These are phyloP conservation scores for Callopanchax toddi DNA, from an alignment of 2,113 vertebrate genomes.

Conservation along the genomic window DNA sequence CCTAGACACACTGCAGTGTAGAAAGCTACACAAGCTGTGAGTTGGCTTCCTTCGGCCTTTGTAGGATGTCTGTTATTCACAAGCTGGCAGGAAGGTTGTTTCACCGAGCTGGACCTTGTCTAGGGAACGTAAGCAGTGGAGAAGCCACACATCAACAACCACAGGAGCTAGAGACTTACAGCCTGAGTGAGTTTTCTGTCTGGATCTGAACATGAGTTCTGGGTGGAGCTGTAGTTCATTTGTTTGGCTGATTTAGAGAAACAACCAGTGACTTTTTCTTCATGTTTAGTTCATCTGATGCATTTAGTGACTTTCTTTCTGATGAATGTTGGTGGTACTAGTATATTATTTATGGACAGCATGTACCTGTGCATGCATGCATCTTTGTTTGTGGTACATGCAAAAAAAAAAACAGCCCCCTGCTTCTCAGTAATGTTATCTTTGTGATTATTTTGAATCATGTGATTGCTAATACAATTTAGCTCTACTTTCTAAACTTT, in stretches of 20 bases:
- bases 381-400: neutral
- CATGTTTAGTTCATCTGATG: conserved; percentile 7
- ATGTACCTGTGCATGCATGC: neutral
- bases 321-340: neutral
- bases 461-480: conserved; percentile 3
- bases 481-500: neutral
- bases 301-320: conserved; percentile 23
- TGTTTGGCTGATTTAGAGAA: conserved; percentile 25
- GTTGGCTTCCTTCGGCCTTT: conserved; percentile 29
- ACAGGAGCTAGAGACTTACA: conserved; percentile 72
- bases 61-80: conserved; percentile 77
- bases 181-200: conserved; percentile 74
- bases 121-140: conserved; percentile 61
- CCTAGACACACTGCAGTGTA: conserved; percentile 23
- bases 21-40: conserved; percentile 24
- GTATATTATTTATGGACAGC: conserved; percentile 5
- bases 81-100: conserved; percentile 78
- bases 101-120: conserved; percentile 70
- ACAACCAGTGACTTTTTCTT: conserved; percentile 9
- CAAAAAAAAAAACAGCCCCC: neutral
- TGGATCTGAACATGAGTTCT: conserved; percentile 26
- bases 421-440: neutral
- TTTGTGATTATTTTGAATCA: neutral
- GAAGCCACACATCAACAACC: conserved; percentile 61
- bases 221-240: conserved; percentile 24